A percentile compares a stretch with the other conserved stretches of the same genome.
phyloP scores from a whole-genome alignment of 2,797 vertebrate genomes.

The Coracias cyanogaster region DNA sequence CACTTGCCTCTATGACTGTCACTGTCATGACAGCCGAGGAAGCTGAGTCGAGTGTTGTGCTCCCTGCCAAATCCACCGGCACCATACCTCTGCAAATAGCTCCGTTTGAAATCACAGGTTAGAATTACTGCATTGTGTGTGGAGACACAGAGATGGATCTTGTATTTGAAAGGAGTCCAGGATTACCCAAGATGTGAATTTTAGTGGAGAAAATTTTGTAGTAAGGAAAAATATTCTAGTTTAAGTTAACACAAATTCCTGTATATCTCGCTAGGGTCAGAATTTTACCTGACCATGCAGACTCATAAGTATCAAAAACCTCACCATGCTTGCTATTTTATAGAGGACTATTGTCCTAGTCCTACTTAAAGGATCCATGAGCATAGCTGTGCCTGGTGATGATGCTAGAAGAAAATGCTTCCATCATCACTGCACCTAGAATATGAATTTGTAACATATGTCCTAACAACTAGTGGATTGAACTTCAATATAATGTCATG shows the following conservation, averaged over 20 bases:
- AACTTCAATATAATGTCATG: not conserved
- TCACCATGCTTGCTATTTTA: not conserved
- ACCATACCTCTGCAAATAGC: not conserved
- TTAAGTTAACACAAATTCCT: not conserved
- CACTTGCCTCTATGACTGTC: not conserved
- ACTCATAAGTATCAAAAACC: not conserved
- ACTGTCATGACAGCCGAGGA: not conserved
- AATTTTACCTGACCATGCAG: not conserved
- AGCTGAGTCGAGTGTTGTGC: not conserved
- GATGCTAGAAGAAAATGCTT: not conserved
- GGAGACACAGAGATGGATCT: no score
- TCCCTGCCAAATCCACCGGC: not conserved
- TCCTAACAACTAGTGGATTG: not conserved
- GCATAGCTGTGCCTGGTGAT: not conserved
- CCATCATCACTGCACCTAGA: not conserved
- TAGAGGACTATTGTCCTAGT: not conserved
- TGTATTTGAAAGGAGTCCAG: not conserved
- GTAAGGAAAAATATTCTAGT: not conserved
- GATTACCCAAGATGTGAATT: not conserved
- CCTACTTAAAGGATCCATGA: not conserved
- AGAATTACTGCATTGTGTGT: not conserved
- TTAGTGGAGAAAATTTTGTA: not conserved
- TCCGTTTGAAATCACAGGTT: not conserved
- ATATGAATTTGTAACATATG: not conserved
- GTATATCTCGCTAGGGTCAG: rapidly evolving